Base-by-base conservation (phyloP, 2,113 vertebrate genomes). In the Sula dactylatra region DNA sequence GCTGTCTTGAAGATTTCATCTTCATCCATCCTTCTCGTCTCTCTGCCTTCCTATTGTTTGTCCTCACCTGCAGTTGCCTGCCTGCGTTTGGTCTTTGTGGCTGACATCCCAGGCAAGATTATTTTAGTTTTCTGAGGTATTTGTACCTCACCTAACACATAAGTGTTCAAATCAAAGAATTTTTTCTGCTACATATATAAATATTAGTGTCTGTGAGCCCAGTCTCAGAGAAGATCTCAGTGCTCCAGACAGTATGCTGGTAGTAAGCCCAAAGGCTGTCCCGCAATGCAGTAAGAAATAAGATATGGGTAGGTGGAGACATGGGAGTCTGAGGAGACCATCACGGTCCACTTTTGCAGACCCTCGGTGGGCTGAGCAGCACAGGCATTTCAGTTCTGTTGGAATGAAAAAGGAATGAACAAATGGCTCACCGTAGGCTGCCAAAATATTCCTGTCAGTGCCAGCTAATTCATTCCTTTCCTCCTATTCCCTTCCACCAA, bases 231-330 rank as follows among this genome's bases (percentile, higher is more conserved):
- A n/a, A 88, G n/a, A 36, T 14, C 10, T 16, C 18, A 15, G n/a
- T 55, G 27, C 42, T 71, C 42, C 65, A 38, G 29, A 36, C 50
- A 58, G 16, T 6, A 6, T 34, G 13, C 27, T 36, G 24, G 20
- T 49, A 21, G 24, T 50, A 16, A 45, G 58, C n/a, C 21, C 27
- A 44, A 70, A 49, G 29, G n/a, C 62, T 64, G 31, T 59, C 38
- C 50, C 3, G 0, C 0, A 2, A 34, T 34, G 25, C n/a, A 24
- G 8, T 25, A 14, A 15, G 38, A 58, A 74, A 66, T 13, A 64
- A 34, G 69, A 16, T 40, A 8, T 26, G 42, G 20, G 42, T 11
- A 38, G 16, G 12, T 49, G 52, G 16, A 66, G 36, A 55, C 20
- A 6, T 7, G 13, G 49, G 44, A 71, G 45, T 11, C 25, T 31